These are phyloP conservation scores for Coryphaenoides rupestris DNA, from an alignment of 2,113 vertebrate genomes.

Conservation along the genomic window DNA sequence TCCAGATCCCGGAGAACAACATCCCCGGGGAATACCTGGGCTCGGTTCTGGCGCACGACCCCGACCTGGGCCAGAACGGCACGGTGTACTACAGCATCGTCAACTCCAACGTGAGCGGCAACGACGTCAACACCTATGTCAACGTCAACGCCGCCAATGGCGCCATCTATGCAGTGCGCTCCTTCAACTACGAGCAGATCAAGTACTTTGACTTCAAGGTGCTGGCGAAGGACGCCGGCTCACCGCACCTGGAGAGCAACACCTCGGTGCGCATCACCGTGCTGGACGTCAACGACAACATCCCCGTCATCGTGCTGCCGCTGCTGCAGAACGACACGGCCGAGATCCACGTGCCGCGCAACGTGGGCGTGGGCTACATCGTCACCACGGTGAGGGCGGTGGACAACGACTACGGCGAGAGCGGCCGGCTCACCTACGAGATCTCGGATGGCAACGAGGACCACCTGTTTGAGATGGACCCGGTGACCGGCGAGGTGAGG, in stretches of 20 bases:
- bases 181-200: conserved; percentile 97
- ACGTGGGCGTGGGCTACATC: conserved; percentile 91
- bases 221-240: conserved; percentile 91
- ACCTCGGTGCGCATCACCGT: conserved; percentile 90
- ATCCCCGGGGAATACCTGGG: conserved; percentile 96
- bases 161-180: conserved; percentile 94
- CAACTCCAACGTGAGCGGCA: conserved; percentile 91
- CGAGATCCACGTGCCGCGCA: conserved; percentile 93
- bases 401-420: conserved; percentile 96
- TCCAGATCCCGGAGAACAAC: conserved; percentile 97
- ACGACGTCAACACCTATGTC: conserved; percentile 96
- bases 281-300: conserved; percentile 96
- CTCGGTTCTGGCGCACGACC: conserved; percentile 92
- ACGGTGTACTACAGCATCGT: conserved; percentile 95
- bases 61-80: conserved; percentile 93
- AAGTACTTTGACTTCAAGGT: conserved; percentile 98
- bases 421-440: conserved; percentile 93
- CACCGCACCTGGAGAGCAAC: conserved; percentile 93
- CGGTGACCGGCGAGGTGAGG: conserved; percentile 89
- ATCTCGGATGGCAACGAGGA: conserved; percentile 97
- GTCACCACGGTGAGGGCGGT: conserved; percentile 91
- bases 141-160: conserved; percentile 97
- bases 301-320: conserved; percentile 90
- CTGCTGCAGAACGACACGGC: conserved; percentile 93
- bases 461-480: conserved; percentile 93